Evolutionary conservation across 2,888 invertebrate species (phyloP).

Genomic region (Agelastica alni): DNA sequence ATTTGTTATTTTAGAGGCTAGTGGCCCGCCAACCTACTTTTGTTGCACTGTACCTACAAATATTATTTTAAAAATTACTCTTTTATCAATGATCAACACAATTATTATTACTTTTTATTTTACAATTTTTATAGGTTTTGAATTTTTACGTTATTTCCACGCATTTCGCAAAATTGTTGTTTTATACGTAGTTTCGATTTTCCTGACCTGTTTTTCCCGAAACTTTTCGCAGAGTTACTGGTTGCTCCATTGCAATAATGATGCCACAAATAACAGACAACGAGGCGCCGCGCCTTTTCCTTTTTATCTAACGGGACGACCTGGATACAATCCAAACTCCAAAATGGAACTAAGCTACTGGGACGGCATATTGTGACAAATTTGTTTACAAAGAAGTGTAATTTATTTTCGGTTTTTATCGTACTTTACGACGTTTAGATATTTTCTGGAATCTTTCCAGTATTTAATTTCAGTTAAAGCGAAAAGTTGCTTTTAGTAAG

Average conservation of each 20-base stretch:
- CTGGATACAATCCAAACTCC: slow-evolving; percentile 20
- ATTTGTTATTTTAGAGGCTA: no score
- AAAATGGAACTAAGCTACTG: background rate
- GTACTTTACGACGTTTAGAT: background rate
- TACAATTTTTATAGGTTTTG: no score
- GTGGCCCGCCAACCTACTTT: no score
- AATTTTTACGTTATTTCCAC: no score
- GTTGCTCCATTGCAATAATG: slow-evolving; percentile 3
- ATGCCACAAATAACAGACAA: slow-evolving; percentile 17
- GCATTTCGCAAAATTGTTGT: no score
- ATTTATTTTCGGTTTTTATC: background rate
- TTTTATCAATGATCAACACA: no score
- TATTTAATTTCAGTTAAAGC: slow-evolving; percentile 5
- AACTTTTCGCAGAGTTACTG: background rate
- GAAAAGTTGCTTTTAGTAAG: no score
- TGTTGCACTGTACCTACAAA: no score
- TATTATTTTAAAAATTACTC: no score
- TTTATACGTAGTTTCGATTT: background rate
- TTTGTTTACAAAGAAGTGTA: background rate
- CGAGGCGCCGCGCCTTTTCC: slow-evolving; percentile 20
- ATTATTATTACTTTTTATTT: no score
- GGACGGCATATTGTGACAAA: background rate
- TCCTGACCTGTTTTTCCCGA: background rate
- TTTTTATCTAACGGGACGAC: slow-evolving; percentile 11
- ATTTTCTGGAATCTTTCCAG: background rate